Percentiles rank a stretch among this genome's conserved stretches.
Evolutionary conservation across 2,797 vertebrate genomes (phyloP).

Genomic region (Artibeus jamaicensis): DNA sequence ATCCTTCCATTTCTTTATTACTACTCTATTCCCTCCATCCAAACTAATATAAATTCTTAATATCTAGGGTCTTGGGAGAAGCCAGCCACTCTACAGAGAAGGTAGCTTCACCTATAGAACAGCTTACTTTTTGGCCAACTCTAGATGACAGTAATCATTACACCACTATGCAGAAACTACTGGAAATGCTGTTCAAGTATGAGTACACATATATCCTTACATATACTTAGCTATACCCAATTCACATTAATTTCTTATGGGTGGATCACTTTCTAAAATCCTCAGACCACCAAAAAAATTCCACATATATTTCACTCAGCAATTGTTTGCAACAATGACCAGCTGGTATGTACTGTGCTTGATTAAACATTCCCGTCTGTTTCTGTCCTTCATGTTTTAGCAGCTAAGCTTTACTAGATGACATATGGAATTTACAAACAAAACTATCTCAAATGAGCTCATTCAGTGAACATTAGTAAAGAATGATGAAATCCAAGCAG

Average conservation of each 20-base stretch:
- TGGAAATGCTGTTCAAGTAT: background rate
- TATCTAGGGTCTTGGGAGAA: background rate
- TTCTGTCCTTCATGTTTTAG: constrained; percentile 13
- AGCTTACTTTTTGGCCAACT: background rate
- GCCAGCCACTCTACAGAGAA: background rate
- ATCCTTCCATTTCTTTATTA: background rate
- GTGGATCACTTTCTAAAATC: background rate
- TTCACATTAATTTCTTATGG: background rate
- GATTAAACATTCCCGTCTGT: background rate
- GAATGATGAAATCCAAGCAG: constrained; percentile 58
- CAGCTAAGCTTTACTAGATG: constrained; percentile 56
- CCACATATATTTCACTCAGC: background rate
- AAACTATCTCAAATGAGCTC: constrained; percentile 40
- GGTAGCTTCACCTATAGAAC: background rate
- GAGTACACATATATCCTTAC: background rate
- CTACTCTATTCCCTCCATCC: background rate
- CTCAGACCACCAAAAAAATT: background rate
- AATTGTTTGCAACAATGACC: background rate
- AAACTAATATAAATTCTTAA: background rate
- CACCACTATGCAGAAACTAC: background rate
- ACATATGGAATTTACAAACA: constrained; percentile 58
- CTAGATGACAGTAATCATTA: background rate
- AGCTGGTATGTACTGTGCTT: background rate
- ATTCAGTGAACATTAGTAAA: constrained; percentile 66
- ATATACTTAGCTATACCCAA: background rate